phyloP scores from a whole-genome alignment of 2,888 invertebrate species.

The Aethes cnicana region DNA sequence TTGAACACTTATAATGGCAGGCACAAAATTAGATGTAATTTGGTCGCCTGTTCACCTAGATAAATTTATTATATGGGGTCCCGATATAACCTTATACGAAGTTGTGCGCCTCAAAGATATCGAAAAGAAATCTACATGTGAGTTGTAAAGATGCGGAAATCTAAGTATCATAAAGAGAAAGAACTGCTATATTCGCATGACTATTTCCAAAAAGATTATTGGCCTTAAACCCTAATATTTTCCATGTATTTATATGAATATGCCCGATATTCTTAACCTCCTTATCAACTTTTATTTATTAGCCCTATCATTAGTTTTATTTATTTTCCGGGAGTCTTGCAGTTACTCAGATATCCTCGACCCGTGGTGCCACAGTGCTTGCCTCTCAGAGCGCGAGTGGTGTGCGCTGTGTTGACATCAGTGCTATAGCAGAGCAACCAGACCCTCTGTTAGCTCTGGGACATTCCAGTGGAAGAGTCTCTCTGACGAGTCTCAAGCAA shows the following conservation, averaged over 20 bases:
- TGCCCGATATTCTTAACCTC: too few species aligned
- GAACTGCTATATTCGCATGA: too few species aligned
- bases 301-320: too few species aligned
- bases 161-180: too few species aligned
- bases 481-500: constrained; percentile 89
- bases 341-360: constrained; percentile 87
- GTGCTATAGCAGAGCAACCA: constrained; percentile 87
- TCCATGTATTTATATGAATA: too few species aligned
- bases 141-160: too few species aligned
- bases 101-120: constrained; percentile 84
- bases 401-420: constrained; percentile 92
- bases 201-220: too few species aligned
- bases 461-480: constrained; percentile 93
- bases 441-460: constrained; percentile 94
- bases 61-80: constrained; percentile 95
- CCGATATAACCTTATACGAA: constrained; percentile 94
- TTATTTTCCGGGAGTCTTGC: constrained; percentile 34
- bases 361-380: constrained; percentile 86
- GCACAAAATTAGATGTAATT: constrained; percentile 87
- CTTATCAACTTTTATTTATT: too few species aligned
- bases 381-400: constrained; percentile 91
- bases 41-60: constrained; percentile 91
- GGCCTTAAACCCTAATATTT: too few species aligned
- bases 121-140: constrained; percentile 73
- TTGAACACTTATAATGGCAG: constrained; percentile 52